phyloP scores from a whole-genome alignment of 2,797 vertebrate genomes.

The Lepus oiostolus region DNA sequence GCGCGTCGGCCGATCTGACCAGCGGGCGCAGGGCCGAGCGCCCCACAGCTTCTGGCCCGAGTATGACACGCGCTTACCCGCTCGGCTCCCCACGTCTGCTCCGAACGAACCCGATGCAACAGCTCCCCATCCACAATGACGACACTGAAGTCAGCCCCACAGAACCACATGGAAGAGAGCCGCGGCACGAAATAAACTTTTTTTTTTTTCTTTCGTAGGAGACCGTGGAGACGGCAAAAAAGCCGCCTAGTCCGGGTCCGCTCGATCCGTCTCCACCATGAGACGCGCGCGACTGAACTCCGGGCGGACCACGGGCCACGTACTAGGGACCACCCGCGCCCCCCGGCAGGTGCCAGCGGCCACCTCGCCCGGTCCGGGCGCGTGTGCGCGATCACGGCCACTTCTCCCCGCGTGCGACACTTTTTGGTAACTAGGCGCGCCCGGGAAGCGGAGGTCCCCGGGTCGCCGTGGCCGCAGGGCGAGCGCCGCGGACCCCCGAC shows the following conservation, averaged over 20 bases:
- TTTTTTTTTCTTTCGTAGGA: slow-evolving; percentile 31
- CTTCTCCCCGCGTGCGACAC: background rate
- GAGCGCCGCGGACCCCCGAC: background rate
- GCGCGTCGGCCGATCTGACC: background rate
- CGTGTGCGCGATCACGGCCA: background rate
- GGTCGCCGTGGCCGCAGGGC: background rate
- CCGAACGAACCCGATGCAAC: background rate
- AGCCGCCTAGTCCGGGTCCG: background rate
- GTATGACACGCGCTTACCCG: slow-evolving; percentile 69
- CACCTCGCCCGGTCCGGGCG: background rate
- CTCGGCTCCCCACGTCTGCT: slow-evolving; percentile 12
- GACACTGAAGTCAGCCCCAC: slow-evolving; percentile 53
- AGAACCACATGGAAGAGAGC: background rate
- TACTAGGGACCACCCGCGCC: background rate
- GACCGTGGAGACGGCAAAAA: background rate
- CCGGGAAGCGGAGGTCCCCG: background rate
- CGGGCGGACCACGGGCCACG: background rate
- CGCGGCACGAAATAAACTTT: slow-evolving; percentile 70
- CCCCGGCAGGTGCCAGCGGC: slow-evolving; percentile 34
- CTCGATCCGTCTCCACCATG: background rate
- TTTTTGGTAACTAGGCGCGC: slow-evolving; percentile 65
- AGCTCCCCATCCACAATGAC: slow-evolving; percentile 70
- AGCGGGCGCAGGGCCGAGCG: slow-evolving; percentile 55
- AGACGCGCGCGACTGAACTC: slow-evolving; percentile 8
- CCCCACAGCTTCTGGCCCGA: slow-evolving; percentile 73